phyloP scores from a whole-genome alignment of 2,113 vertebrate genomes.

The Dermatemys mawii region DNA sequence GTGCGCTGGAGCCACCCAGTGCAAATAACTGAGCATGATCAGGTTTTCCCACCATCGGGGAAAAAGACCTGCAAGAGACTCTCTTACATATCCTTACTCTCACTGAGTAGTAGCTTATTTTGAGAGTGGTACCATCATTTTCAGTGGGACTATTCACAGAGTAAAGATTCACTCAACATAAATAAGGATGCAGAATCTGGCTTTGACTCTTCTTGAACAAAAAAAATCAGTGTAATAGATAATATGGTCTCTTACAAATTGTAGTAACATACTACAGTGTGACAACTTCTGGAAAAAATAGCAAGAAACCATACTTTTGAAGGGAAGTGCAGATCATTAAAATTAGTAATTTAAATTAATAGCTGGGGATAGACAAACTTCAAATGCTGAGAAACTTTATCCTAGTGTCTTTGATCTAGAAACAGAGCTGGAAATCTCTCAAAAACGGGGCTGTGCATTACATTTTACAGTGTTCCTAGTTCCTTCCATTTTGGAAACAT shows the following conservation, averaged over 20 bases:
- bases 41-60: too few species aligned
- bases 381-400: not conserved
- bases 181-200: not conserved
- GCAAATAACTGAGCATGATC: too few species aligned
- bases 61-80: too few species aligned
- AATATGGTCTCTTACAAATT: not conserved
- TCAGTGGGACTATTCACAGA: rapidly evolving
- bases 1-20: too few species aligned
- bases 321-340: not conserved
- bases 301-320: not conserved
- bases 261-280: not conserved
- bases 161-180: not conserved
- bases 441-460: not conserved
- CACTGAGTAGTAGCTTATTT: too few species aligned
- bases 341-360: not conserved
- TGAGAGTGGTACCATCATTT: not conserved
- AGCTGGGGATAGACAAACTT: not conserved
- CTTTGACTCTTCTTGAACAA: too few species aligned
- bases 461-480: not conserved
- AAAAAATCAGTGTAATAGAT: not conserved
- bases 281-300: not conserved
- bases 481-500: not conserved
- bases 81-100: too few species aligned
- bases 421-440: not conserved
- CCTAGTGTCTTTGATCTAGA: conserved; percentile 9